Evolutionary conservation across 2,797 vertebrate genomes (phyloP).

Genomic region (Threskiornis aethiopicus): DNA sequence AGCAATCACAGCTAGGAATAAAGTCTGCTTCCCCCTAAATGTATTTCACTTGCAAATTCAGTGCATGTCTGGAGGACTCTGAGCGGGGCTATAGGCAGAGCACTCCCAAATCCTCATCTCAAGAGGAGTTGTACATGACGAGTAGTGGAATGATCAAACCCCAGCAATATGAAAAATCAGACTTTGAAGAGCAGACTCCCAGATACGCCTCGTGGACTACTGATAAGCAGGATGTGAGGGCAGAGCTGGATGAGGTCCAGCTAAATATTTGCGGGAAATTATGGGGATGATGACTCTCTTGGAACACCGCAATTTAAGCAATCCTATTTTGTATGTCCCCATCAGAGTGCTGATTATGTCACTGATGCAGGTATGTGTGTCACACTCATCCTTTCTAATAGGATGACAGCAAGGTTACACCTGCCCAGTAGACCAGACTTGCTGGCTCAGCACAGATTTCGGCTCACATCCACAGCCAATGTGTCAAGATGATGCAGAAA

Average conservation of each 20-base stretch:
- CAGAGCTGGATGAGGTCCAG: background rate
- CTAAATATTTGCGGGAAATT: background rate
- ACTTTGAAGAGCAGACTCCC: background rate
- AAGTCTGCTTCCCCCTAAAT: background rate
- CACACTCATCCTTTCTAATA: background rate
- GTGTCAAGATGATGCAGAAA: background rate
- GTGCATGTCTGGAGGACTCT: background rate
- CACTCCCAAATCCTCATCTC: background rate
- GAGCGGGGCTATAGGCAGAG: background rate
- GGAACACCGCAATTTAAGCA: background rate
- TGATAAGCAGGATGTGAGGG: background rate
- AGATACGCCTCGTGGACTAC: accelerated
- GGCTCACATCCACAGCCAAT: background rate
- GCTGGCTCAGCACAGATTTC: background rate
- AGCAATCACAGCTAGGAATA: background rate
- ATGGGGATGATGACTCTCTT: accelerated
- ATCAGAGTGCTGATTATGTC: accelerated
- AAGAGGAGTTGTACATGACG: background rate
- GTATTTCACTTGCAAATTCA: background rate
- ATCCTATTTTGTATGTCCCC: background rate
- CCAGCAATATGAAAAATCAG: background rate
- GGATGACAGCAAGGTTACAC: background rate
- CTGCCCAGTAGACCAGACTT: background rate
- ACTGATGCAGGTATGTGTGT: background rate
- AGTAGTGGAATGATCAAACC: background rate